phyloP scores from a whole-genome alignment of 92 coral and sea anemone genomes.

The Galaxea fascicularis region DNA sequence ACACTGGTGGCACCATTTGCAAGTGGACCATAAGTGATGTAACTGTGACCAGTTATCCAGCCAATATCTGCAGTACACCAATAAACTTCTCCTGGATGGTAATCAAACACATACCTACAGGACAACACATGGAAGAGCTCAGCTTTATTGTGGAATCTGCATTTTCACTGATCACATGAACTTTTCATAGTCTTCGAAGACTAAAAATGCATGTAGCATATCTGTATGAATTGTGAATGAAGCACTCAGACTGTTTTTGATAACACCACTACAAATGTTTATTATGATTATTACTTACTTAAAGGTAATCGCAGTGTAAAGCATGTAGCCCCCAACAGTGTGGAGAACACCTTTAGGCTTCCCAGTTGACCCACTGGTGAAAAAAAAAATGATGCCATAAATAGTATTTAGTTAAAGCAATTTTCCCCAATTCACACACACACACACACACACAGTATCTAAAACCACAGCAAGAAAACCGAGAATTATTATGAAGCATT shows the following conservation, averaged over 20 bases:
- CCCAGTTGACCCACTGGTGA: constrained; percentile 94
- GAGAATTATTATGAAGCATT: too few species aligned
- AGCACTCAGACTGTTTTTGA: too few species aligned
- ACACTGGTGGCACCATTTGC: constrained; percentile 99
- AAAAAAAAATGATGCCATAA: neutral
- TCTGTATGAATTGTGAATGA: too few species aligned
- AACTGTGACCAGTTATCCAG: constrained; percentile 99
- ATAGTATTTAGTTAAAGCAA: neutral
- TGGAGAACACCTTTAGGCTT: constrained; percentile 97
- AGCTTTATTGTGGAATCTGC: too few species aligned
- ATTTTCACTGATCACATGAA: too few species aligned
- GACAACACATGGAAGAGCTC: neutral
- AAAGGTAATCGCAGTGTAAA: constrained; percentile 89
- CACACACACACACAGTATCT: neutral
- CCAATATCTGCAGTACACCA: constrained; percentile 99
- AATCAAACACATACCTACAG: constrained; percentile 90
- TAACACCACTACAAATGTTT: neutral
- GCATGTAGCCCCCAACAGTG: constrained; percentile 96
- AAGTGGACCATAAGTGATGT: constrained; percentile 97
- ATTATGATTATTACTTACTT: constrained; percentile 71
- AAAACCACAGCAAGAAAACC: neutral
- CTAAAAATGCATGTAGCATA: too few species aligned
- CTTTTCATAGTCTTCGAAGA: too few species aligned
- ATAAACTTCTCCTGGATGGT: constrained; percentile 96
- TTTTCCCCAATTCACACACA: too few species aligned